A percentile compares a stretch with the other conserved stretches of the same genome.
Evolutionary conservation across 2,888 invertebrate genomes (phyloP).

Genomic region (Lacanobia wlatinum): DNA sequence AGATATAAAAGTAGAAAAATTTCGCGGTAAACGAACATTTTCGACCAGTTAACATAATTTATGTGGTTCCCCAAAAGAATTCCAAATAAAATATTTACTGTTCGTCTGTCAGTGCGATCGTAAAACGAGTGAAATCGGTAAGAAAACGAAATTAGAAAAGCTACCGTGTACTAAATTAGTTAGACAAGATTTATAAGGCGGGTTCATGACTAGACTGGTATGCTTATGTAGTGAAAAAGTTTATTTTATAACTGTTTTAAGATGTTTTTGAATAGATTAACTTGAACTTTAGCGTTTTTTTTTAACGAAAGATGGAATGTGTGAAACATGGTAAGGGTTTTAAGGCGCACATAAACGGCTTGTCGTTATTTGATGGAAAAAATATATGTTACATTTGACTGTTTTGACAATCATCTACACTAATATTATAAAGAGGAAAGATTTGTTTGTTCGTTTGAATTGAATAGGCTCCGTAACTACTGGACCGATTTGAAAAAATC

Average conservation of each 20-base stretch:
- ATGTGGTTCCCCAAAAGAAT: constrained; percentile 56
- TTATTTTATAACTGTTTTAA: constrained; percentile 19
- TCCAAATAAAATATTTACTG: constrained; percentile 61
- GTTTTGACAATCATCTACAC: too few relatives aligned
- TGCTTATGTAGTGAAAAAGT: constrained; percentile 7
- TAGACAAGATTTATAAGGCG: constrained; percentile 42
- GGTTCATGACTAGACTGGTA: neutral
- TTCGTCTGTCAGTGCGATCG: constrained; percentile 52
- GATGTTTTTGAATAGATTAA: constrained; percentile 13
- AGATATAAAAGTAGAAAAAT: constrained; percentile 23
- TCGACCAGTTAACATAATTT: constrained; percentile 56
- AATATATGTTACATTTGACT: too few relatives aligned
- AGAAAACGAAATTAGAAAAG: constrained; percentile 56
- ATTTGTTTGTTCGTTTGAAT: too few relatives aligned
- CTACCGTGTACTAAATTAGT: constrained; percentile 32
- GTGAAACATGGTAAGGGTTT: neutral
- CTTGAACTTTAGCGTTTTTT: neutral
- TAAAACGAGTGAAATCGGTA: constrained; percentile 45
- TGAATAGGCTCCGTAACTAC: too few relatives aligned
- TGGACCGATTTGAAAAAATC: too few relatives aligned
- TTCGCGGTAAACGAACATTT: constrained; percentile 32
- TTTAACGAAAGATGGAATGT: neutral
- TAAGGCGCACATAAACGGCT: too few relatives aligned
- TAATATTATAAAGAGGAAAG: too few relatives aligned
- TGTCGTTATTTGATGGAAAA: too few relatives aligned